Conservation (phyloP, 2,888 invertebrate genomes). For the Hypsopygia costalis region DNA sequence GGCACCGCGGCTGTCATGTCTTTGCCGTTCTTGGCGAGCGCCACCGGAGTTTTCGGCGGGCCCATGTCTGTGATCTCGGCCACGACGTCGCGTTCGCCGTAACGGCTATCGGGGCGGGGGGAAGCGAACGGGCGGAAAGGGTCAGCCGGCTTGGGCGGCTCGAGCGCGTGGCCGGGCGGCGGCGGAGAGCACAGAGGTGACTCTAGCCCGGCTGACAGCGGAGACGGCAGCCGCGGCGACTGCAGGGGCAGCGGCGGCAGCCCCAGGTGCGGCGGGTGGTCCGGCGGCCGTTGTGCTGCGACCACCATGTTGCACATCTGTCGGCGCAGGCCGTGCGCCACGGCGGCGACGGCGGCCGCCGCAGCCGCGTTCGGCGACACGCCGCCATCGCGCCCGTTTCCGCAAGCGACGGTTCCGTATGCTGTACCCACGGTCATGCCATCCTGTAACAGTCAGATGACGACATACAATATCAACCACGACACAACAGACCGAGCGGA, state of each 20-base stretch:
- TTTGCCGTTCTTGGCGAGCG: constrained; percentile 53
- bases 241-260: constrained; percentile 60
- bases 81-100: constrained; percentile 83
- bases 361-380: constrained; percentile 84
- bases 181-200: constrained; percentile 83
- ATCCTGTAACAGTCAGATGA: constrained; percentile 78
- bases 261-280: constrained; percentile 72
- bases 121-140: constrained; percentile 81
- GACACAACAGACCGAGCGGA: not conserved
- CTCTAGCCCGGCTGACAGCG: constrained; percentile 79
- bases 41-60: constrained; percentile 59
- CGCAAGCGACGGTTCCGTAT: constrained; percentile 79
- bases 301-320: constrained; percentile 93
- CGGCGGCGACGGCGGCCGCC: constrained; percentile 92
- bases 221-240: constrained; percentile 74
- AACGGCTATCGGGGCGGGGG: constrained; percentile 81
- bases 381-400: constrained; percentile 78
- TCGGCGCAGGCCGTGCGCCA: constrained; percentile 91
- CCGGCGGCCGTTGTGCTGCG: constrained; percentile 62
- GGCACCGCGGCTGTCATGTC: constrained; percentile 79
- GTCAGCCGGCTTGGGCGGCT: constrained; percentile 75
- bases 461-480: constrained; percentile 17
- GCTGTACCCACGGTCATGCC: constrained; percentile 76
- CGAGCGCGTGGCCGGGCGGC: constrained; percentile 83
- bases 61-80: constrained; percentile 66